Base-by-base conservation (phyloP, 2,113 vertebrate species). In the Rhynchomys soricoides region DNA sequence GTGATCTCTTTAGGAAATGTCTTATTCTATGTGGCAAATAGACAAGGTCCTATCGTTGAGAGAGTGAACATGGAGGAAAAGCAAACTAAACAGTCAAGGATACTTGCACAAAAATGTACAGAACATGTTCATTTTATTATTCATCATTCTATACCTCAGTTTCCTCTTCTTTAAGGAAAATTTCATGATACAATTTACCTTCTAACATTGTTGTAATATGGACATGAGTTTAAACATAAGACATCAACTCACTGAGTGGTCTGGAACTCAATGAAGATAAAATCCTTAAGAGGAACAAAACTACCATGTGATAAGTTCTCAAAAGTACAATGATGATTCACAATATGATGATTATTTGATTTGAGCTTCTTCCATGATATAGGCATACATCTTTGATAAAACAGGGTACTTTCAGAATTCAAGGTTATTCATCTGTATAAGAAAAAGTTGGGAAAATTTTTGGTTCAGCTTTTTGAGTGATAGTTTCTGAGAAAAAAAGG, bases 131-230 rank as follows among this genome's bases (percentile, higher is more conserved):
- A 85, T 24, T 83, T 93, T 50, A 82, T 52, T 5, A 1, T 74
- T 22, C 0, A 22, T 8, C 1, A 21, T 21, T 68, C 43, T 71
- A 4, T 82, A 9, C 2, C 12, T 94, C 12, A 22, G 45, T 78
- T 86, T 96, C n/a, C 12, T 93, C 21, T 89, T 59, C 37, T 93
- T 50, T 86, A 82, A 94, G 59, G 90, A 77, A 59, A 3, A 1
- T 66, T 31, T 48, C n/a, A 81, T 90, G 24, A 91, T 15, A 88
- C 7, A 22, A 70, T 79, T 90, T 92, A 59, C 12, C 9, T 91
- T 4, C 6, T 40, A 89, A 66, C 1, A 92, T 52, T 78, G 17
- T 62, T 78, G 78, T 86, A n/a, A 82, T 26, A 93, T 90, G 66
- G 21, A 91, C 78, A 52, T 57, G 12, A 82, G 19, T 68, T 78